These are phyloP conservation scores for honey bee (Apis mellifera) DNA, from an alignment of 1,140 invertebrate species.

Conservation along the genomic window DNA sequence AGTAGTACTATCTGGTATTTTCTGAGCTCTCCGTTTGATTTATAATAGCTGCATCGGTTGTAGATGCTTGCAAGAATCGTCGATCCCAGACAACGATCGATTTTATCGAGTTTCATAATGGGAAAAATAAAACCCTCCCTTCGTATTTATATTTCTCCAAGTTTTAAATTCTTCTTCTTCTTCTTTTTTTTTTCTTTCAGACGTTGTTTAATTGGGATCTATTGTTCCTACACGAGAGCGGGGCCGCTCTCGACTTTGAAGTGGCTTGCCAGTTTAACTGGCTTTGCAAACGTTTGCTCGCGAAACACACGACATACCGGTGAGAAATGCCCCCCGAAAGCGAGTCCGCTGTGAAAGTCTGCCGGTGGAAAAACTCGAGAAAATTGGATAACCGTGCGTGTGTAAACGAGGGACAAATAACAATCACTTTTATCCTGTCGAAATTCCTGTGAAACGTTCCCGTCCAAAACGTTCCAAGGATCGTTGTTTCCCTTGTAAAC, in stretches of 20 bases:
- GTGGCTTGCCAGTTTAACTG: not conserved
- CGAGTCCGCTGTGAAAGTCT: not conserved
- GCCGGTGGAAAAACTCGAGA: not conserved
- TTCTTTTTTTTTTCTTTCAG: too few relatives aligned
- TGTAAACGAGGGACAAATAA: too few relatives aligned
- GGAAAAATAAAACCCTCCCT: constrained; percentile 6
- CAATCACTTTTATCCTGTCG: too few relatives aligned
- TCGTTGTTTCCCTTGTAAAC: too few relatives aligned
- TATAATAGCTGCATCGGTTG: constrained; percentile 17
- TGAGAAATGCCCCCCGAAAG: not conserved
- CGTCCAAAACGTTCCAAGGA: too few relatives aligned
- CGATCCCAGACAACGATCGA: not conserved
- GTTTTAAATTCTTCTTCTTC: too few relatives aligned
- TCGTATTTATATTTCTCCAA: too few relatives aligned
- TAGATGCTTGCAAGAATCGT: not conserved
- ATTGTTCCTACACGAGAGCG: not conserved
- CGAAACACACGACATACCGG: not conserved
- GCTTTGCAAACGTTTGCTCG: not conserved
- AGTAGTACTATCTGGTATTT: constrained; percentile 25
- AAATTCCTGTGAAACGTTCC: too few relatives aligned
- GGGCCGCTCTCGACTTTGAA: not conserved
- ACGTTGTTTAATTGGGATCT: not conserved
- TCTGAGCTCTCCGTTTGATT: constrained; percentile 33
- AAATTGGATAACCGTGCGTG: constrained; percentile 25
- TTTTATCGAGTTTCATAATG: not conserved